Percentiles rank a stretch among this genome's conserved stretches.
Conservation (phyloP, 2,113 vertebrate species). For the Haemorhous mexicanus region DNA sequence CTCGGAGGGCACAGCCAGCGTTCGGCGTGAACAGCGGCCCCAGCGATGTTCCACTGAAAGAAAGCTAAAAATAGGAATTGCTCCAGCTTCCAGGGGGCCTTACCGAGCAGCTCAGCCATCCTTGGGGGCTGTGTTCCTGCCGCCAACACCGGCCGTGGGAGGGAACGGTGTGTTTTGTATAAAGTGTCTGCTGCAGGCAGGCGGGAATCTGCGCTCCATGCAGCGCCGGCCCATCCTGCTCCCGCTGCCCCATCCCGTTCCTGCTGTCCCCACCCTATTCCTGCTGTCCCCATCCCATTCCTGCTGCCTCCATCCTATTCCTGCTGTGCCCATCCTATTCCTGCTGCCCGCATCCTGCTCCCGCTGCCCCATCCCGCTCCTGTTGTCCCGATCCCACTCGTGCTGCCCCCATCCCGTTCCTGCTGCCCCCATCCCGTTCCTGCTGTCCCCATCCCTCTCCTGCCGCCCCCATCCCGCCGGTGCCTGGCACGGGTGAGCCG, state of each 20-base stretch:
- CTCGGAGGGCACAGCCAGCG: neutral
- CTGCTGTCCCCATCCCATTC: too few relatives aligned
- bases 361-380: rapidly evolving
- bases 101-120: neutral
- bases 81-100: neutral
- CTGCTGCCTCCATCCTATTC: rapidly evolving
- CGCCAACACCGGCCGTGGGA: too few relatives aligned
- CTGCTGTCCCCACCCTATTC: neutral
- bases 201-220: rapidly evolving
- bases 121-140: neutral
- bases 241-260: neutral
- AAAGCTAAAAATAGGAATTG: neutral
- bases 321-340: rapidly evolving
- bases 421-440: rapidly evolving
- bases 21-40: rapidly evolving
- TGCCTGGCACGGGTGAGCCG: neutral
- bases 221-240: rapidly evolving
- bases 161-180: rapidly evolving
- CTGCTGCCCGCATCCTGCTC: rapidly evolving
- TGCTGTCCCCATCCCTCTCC: rapidly evolving
- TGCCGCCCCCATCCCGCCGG: too few relatives aligned
- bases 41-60: neutral
- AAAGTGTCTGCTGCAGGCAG: neutral
- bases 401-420: neutral
- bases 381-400: rapidly evolving